Evolutionary conservation across 2,888 invertebrate genomes (phyloP).

Genomic region (Lithophane socia): DNA sequence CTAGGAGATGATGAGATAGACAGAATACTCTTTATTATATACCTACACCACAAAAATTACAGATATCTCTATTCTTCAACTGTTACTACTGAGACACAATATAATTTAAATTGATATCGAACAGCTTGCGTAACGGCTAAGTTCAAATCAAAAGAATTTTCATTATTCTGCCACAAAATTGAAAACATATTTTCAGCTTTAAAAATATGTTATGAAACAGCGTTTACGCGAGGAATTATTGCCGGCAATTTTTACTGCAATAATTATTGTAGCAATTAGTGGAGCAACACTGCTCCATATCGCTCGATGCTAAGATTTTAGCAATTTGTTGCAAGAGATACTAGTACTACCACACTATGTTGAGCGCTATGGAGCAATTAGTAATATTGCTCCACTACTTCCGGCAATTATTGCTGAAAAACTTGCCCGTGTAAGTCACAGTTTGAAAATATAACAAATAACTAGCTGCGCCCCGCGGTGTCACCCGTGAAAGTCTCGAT

Average conservation of each 20-base stretch:
- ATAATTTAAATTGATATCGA: too few relatives aligned
- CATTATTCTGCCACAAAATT: neutral
- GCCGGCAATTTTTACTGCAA: neutral
- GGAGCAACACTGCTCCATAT: neutral
- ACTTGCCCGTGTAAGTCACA: neutral
- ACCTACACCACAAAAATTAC: neutral
- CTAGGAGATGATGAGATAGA: neutral
- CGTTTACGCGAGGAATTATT: too few relatives aligned
- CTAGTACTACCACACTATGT: neutral
- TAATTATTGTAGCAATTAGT: slow-evolving; percentile 1
- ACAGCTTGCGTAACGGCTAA: too few relatives aligned
- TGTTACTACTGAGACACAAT: too few relatives aligned
- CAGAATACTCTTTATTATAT: neutral
- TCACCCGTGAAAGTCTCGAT: too few relatives aligned
- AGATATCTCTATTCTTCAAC: too few relatives aligned
- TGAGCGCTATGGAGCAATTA: neutral
- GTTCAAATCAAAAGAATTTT: neutral
- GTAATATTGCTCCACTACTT: neutral
- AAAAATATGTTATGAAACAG: neutral
- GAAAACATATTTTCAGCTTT: neutral
- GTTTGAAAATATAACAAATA: neutral
- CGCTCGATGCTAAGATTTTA: neutral
- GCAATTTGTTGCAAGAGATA: slow-evolving; percentile 11
- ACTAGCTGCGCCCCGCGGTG: too few relatives aligned
- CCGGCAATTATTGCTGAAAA: neutral